Percentiles rank a stretch among this genome's conserved stretches.
These are phyloP conservation scores for Urocynchramus pylzowi DNA, from an alignment of 2,113 vertebrate genomes.

Conservation along the genomic window DNA sequence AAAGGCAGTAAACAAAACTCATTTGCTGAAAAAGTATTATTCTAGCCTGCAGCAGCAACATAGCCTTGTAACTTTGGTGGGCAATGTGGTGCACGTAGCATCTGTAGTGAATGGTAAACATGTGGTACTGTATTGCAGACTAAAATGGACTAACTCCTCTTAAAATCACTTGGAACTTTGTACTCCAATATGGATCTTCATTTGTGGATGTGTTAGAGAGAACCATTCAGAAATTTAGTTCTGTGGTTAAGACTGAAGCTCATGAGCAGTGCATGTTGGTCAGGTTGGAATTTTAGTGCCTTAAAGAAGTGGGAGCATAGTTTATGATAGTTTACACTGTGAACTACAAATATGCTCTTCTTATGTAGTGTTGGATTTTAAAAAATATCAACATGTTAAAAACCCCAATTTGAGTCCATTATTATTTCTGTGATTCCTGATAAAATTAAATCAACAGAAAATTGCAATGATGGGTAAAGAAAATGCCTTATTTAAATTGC, in stretches of 20 bases:
- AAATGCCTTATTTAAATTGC: neutral
- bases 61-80: neutral
- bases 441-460: neutral
- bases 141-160: neutral
- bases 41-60: constrained; percentile 7
- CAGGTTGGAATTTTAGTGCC: neutral
- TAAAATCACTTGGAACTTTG: neutral
- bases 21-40: neutral
- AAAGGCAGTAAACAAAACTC: constrained; percentile 32
- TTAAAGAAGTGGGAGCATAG: neutral
- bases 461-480: neutral
- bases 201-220: neutral
- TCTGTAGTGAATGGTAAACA: neutral
- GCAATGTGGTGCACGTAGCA: neutral
- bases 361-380: neutral
- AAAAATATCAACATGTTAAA: neutral
- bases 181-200: neutral
- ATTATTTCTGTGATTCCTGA: neutral
- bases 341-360: neutral
- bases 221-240: neutral
- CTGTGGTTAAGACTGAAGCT: neutral
- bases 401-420: neutral
- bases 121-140: neutral
- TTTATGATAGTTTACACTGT: neutral
- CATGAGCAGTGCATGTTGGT: neutral